Conservation (phyloP, 1,140 invertebrate species). For the Euwallacea similis region DNA sequence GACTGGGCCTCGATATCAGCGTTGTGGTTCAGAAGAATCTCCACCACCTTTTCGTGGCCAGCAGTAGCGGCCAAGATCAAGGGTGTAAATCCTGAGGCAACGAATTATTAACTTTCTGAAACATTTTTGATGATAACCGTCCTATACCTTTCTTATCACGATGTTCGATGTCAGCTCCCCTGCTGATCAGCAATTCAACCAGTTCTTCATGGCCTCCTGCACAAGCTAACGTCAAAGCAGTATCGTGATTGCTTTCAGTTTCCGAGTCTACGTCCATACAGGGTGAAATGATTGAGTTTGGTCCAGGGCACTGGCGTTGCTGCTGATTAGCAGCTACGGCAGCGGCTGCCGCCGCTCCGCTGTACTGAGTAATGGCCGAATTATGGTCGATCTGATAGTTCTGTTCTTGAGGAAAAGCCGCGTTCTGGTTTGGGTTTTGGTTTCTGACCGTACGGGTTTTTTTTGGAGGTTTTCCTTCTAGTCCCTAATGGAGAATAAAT, state of each 20-base stretch:
- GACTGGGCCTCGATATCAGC: constrained; percentile 98
- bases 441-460: constrained; percentile 47
- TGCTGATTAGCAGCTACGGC: constrained; percentile 13
- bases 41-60: constrained; percentile 94
- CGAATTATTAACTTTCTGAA: background rate
- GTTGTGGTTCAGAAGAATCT: constrained; percentile 87
- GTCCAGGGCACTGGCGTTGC: constrained; percentile 34
- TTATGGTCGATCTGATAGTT: constrained; percentile 51
- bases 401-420: constrained; percentile 43
- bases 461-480: constrained; percentile 28
- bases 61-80: constrained; percentile 96
- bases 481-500: background rate
- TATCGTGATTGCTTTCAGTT: constrained; percentile 98
- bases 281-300: constrained; percentile 43
- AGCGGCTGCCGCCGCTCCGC: constrained; percentile 31
- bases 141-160: constrained; percentile 87
- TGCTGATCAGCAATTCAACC: constrained; percentile 84
- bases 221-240: constrained; percentile 94
- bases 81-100: constrained; percentile 79
- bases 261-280: constrained; percentile 92
- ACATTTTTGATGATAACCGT: background rate
- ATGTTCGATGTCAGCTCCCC: constrained; percentile 95
- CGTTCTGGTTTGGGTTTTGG: constrained; percentile 42
- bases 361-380: constrained; percentile 52
- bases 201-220: constrained; percentile 96